phyloP scores from a whole-genome alignment of 2,888 invertebrate genomes.

The Tortrix viridana region DNA sequence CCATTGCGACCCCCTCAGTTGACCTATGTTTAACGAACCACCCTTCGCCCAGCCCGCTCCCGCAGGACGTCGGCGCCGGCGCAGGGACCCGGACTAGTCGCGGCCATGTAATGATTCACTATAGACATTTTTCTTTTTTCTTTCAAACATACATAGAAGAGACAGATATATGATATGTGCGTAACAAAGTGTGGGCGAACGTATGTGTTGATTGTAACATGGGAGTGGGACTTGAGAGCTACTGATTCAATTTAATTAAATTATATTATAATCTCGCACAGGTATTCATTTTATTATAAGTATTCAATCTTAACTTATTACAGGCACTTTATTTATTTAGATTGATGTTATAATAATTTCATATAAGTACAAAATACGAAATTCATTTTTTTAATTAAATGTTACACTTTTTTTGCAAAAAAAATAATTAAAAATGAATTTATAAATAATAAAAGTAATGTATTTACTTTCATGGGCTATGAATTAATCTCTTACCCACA shows the following conservation, averaged over 20 bases:
- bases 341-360: too few relatives aligned
- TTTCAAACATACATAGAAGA: slow-evolving; percentile 70
- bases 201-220: slow-evolving; percentile 73
- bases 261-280: too few relatives aligned
- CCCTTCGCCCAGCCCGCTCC: slow-evolving; percentile 59
- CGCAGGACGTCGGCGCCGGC: slow-evolving; percentile 61
- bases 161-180: slow-evolving; percentile 81
- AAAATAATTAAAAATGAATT: too few relatives aligned
- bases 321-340: too few relatives aligned
- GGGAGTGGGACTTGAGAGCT: slow-evolving; percentile 30
- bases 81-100: slow-evolving; percentile 62
- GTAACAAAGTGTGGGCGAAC: slow-evolving; percentile 80
- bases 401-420: too few relatives aligned
- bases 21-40: slow-evolving; percentile 55
- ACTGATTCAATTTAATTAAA: not conserved
- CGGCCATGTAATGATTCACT: slow-evolving; percentile 77
- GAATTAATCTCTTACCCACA: too few relatives aligned
- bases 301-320: too few relatives aligned
- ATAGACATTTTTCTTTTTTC: slow-evolving; percentile 73
- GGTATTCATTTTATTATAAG: too few relatives aligned
- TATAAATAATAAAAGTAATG: too few relatives aligned
- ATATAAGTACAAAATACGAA: too few relatives aligned
- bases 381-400: too few relatives aligned
- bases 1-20: slow-evolving; percentile 25
- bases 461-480: too few relatives aligned